Percentiles rank a stretch among this genome's conserved stretches.
Evolutionary conservation across 2,888 invertebrate species (phyloP).

Genomic region (Eretmocerus hayati): DNA sequence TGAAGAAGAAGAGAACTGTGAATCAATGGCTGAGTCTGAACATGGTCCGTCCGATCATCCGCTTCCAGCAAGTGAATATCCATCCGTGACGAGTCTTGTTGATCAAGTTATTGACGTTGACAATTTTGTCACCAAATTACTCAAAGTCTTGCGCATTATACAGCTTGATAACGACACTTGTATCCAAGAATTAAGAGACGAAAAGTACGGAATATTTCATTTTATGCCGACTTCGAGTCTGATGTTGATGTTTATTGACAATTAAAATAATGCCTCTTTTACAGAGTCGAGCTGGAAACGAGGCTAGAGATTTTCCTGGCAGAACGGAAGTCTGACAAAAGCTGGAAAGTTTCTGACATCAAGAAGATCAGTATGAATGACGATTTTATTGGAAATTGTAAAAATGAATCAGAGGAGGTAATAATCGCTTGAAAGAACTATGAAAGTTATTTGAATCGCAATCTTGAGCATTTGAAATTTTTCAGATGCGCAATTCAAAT

Average conservation of each 20-base stretch:
- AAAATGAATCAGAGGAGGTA: conserved; percentile 34
- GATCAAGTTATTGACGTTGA: conserved; percentile 72
- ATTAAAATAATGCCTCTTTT: conserved; percentile 10
- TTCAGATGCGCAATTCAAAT: conserved; percentile 16
- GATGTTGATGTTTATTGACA: conserved; percentile 2
- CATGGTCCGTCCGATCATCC: conserved; percentile 46
- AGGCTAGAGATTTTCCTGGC: conserved; percentile 34
- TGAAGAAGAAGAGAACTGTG: conserved; percentile 42
- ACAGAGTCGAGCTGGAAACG: conserved; percentile 39
- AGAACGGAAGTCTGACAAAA: conserved; percentile 33
- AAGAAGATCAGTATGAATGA: conserved; percentile 33
- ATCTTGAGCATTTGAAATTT: background rate
- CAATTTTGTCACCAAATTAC: conserved; percentile 64
- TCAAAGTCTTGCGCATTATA: conserved; percentile 66
- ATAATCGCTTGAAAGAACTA: too few relatives aligned
- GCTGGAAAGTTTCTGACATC: conserved; percentile 28
- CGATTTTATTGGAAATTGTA: conserved; percentile 35
- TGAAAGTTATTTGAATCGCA: background rate
- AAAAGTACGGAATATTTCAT: conserved; percentile 49
- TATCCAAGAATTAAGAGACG: conserved; percentile 59
- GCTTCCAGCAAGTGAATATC: conserved; percentile 48
- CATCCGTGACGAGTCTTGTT: conserved; percentile 56
- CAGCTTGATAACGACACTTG: conserved; percentile 64
- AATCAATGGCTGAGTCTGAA: conserved; percentile 47
- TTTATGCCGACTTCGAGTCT: background rate